Evolutionary conservation across 2,797 vertebrate genomes (phyloP).

Genomic region (Adelosebastes latens): DNA sequence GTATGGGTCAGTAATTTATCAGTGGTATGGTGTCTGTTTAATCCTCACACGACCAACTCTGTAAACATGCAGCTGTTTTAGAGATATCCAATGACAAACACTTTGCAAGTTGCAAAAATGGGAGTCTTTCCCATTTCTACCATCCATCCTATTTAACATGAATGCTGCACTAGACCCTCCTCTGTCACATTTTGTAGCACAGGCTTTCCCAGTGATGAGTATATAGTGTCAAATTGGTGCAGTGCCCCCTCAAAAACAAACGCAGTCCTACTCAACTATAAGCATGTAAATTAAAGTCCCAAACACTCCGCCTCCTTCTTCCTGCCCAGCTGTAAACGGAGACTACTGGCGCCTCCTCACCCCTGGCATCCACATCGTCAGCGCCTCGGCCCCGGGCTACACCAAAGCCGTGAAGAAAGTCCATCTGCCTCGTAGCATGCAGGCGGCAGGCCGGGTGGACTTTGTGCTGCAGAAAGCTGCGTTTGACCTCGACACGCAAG

Average conservation of each 20-base stretch:
- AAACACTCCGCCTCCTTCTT: background rate
- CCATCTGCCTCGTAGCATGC: slow-evolving; percentile 85
- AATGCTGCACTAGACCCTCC: background rate
- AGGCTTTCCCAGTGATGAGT: background rate
- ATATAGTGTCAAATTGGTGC: background rate
- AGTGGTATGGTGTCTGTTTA: too few relatives aligned
- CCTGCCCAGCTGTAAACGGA: slow-evolving; percentile 88
- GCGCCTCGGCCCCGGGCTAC: slow-evolving; percentile 89
- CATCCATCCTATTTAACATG: background rate
- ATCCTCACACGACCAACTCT: background rate
- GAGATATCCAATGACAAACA: too few relatives aligned
- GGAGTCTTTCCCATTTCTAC: too few relatives aligned
- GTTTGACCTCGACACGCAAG: slow-evolving; percentile 44
- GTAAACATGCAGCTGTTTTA: too few relatives aligned
- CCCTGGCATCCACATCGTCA: slow-evolving; percentile 91
- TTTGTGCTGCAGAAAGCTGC: slow-evolving; percentile 83
- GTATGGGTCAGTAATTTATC: too few relatives aligned
- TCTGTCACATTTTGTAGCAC: background rate
- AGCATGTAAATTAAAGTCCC: background rate
- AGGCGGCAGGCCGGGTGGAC: slow-evolving; percentile 88
- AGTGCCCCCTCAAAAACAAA: background rate
- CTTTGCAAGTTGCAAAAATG: background rate
- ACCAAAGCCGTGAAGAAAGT: slow-evolving; percentile 88
- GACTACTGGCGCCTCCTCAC: slow-evolving; percentile 95
- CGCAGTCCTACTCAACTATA: background rate